These are phyloP conservation scores for Microctonus hyperodae DNA, from an alignment of 2,888 invertebrate genomes.

Conservation along the genomic window DNA sequence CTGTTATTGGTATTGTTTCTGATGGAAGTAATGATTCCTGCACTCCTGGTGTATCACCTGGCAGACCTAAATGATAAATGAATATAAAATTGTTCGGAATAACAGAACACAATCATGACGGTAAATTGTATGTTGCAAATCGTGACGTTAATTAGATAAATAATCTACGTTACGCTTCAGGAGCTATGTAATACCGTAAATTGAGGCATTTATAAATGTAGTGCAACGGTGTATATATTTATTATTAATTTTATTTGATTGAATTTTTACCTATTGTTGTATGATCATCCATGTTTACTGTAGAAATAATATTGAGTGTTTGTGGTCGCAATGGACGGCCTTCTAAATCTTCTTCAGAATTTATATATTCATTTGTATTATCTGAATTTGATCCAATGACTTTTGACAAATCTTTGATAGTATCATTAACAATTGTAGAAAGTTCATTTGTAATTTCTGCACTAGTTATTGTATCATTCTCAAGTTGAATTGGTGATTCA, in stretches of 20 bases:
- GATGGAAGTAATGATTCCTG: constrained; percentile 38
- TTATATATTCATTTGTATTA: not conserved
- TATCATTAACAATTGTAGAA: constrained; percentile 22
- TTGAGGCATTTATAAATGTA: not conserved
- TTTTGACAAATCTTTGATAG: constrained; percentile 23
- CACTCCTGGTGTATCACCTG: constrained; percentile 47
- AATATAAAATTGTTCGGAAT: not conserved
- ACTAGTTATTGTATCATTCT: not conserved
- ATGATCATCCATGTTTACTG: constrained; percentile 47
- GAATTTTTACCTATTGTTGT: constrained; percentile 42
- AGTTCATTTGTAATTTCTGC: constrained; percentile 26
- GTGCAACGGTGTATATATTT: not conserved
- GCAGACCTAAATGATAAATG: constrained; percentile 38
- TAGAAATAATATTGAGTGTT: constrained; percentile 55
- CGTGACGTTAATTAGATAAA: constrained; percentile 9
- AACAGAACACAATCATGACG: not conserved
- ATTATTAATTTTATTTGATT: not conserved
- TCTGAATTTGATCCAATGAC: not conserved
- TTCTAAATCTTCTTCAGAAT: constrained; percentile 47
- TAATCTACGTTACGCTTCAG: constrained; percentile 10
- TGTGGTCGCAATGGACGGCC: constrained; percentile 55
- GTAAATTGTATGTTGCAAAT: constrained; percentile 1
- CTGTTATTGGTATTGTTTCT: not conserved
- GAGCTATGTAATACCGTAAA: not conserved
- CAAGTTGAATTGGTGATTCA: not conserved